Conservation (phyloP, 2,113 vertebrate genomes). For the Psophia crepitans region DNA sequence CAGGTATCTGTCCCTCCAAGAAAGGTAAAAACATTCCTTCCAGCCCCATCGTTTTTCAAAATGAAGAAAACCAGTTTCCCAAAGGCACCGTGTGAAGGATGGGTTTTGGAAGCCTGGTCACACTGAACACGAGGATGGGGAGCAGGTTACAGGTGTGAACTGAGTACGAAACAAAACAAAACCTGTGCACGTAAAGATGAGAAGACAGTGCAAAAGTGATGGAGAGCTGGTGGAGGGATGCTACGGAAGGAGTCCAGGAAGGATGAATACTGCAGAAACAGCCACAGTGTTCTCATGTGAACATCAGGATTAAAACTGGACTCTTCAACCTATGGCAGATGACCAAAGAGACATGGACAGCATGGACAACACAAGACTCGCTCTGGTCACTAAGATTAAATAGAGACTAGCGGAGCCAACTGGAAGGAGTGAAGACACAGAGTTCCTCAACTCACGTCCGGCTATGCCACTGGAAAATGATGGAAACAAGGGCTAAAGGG, state of each 20-base stretch:
- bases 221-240: not conserved
- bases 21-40: not conserved
- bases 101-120: not conserved
- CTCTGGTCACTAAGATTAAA: not conserved
- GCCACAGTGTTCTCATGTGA: not conserved
- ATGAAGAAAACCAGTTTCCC: not conserved
- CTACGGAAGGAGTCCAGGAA: not conserved
- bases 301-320: not conserved
- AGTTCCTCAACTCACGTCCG: not conserved
- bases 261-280: not conserved
- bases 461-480: not conserved
- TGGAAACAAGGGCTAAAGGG: not conserved
- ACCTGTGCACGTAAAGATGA: not conserved
- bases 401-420: not conserved
- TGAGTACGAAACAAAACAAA: not conserved
- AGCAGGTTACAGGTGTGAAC: not conserved
- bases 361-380: rapidly evolving
- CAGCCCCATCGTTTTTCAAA: not conserved
- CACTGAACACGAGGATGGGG: not conserved
- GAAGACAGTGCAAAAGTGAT: not conserved
- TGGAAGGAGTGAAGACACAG: not conserved
- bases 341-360: not conserved
- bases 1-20: not conserved
- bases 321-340: not conserved
- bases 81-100: not conserved